Evolutionary conservation across 2,888 invertebrate species (phyloP).

Genomic region (Cheilosia impressa): DNA sequence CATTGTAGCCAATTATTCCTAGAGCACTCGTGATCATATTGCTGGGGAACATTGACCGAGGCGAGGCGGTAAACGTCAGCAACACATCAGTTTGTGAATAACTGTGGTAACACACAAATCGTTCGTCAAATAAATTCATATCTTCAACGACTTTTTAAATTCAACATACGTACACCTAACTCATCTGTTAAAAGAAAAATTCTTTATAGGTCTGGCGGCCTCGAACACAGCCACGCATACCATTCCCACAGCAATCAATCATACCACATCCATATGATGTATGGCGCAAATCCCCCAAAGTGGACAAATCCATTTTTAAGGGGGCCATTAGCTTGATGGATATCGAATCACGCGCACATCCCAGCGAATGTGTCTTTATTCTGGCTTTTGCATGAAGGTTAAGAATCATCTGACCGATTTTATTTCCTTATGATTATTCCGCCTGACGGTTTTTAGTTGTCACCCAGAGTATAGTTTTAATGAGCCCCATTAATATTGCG

Average conservation of each 20-base stretch:
- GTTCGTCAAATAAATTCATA: no score
- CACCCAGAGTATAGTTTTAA: no score
- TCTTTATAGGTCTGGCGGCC: neutral
- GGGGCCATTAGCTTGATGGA: slow-evolving; percentile 1
- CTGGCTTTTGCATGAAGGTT: neutral
- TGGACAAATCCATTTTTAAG: slow-evolving; percentile 17
- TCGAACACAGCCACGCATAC: slow-evolving; percentile 6
- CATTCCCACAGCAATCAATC: slow-evolving; percentile 37
- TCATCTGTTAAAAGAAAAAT: neutral
- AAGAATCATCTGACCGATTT: no score
- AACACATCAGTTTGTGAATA: no score
- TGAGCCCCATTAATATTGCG: no score
- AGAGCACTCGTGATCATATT: no score
- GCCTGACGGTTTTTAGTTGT: no score
- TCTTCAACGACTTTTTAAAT: neutral
- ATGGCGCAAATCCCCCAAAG: neutral
- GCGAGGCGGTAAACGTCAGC: no score
- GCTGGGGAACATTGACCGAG: no score
- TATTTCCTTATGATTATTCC: no score
- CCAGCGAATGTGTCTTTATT: neutral
- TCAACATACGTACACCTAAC: neutral
- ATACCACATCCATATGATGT: neutral
- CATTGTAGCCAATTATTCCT: no score
- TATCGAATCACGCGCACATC: neutral
- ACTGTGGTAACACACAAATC: no score